Evolutionary conservation across 2,797 vertebrate genomes (phyloP).

Genomic region (Poecile montanus): DNA sequence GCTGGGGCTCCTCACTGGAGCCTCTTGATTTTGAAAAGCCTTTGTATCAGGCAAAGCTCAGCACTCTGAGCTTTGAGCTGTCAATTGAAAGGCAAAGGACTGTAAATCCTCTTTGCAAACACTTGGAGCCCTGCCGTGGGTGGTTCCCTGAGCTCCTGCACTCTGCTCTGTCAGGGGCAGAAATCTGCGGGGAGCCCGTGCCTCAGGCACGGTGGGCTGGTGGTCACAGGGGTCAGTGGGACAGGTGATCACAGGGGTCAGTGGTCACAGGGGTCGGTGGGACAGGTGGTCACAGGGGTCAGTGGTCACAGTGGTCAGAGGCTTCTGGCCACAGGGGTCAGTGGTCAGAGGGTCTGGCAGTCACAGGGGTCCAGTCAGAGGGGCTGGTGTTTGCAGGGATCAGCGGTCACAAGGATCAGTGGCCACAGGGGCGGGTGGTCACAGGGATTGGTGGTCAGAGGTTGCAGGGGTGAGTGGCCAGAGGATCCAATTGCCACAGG

Average conservation of each 20-base stretch:
- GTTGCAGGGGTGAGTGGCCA: accelerated
- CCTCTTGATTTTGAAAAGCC: neutral
- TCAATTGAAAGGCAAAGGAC: neutral
- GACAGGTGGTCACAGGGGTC: too few species aligned
- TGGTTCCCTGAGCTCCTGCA: neutral
- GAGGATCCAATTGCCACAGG: too few species aligned
- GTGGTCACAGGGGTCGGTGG: too few species aligned
- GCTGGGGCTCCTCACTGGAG: neutral
- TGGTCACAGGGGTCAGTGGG: neutral
- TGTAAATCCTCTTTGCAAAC: neutral
- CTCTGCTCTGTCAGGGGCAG: accelerated
- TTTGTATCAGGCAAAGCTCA: neutral
- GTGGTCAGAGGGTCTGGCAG: accelerated
- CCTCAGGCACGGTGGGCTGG: neutral
- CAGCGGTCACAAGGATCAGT: accelerated
- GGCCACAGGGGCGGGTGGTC: accelerated
- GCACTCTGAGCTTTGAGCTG: neutral
- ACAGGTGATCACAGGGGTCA: accelerated
- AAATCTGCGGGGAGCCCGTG: accelerated
- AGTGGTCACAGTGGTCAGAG: too few species aligned
- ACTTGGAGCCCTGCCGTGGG: neutral
- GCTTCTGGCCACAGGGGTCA: too few species aligned
- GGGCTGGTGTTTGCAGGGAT: too few species aligned
- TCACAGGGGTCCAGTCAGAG: too few species aligned
- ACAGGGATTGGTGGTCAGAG: accelerated